phyloP scores from a whole-genome alignment of 2,113 vertebrate species.

The Platichthys flesus region DNA sequence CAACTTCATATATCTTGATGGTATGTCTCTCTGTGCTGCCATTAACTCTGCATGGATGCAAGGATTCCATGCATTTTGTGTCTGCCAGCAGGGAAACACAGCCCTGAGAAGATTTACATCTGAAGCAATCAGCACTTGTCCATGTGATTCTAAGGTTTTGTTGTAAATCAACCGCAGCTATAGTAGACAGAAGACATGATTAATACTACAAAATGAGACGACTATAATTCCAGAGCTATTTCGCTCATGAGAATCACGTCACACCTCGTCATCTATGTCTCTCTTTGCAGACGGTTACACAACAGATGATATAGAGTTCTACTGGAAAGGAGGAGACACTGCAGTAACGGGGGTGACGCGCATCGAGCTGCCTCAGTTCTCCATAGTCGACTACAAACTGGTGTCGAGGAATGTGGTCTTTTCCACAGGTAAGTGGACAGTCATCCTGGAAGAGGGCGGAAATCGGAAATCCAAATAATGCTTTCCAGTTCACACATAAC shows the following conservation, averaged over 20 bases:
- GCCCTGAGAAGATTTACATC: slow-evolving; percentile 41
- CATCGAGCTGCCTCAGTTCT: slow-evolving; percentile 98
- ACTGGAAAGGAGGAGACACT: slow-evolving; percentile 94
- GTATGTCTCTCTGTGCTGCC: slow-evolving; percentile 33
- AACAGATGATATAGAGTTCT: slow-evolving; percentile 98
- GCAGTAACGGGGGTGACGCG: slow-evolving; percentile 94
- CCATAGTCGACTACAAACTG: slow-evolving; percentile 94
- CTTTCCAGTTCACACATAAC: too few species aligned
- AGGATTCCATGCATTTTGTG: slow-evolving; percentile 26
- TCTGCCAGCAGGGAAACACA: slow-evolving; percentile 39
- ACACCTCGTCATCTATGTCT: slow-evolving; percentile 3
- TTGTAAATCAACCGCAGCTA: slow-evolving; percentile 32
- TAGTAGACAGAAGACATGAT: slow-evolving; percentile 1
- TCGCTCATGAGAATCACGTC: not conserved
- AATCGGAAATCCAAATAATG: too few species aligned
- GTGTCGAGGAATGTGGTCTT: slow-evolving; percentile 98
- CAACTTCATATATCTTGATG: slow-evolving; percentile 40
- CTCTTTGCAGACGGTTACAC: slow-evolving; percentile 93
- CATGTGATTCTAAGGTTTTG: slow-evolving; percentile 29
- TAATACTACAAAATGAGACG: slow-evolving; percentile 2
- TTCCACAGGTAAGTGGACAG: slow-evolving; percentile 89
- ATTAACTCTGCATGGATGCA: slow-evolving; percentile 35
- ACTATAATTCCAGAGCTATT: not conserved
- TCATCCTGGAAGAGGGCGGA: too few species aligned
- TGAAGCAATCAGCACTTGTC: slow-evolving; percentile 41